phyloP scores from a whole-genome alignment of 2,113 vertebrate species.

The Potamarius usumacintae region DNA sequence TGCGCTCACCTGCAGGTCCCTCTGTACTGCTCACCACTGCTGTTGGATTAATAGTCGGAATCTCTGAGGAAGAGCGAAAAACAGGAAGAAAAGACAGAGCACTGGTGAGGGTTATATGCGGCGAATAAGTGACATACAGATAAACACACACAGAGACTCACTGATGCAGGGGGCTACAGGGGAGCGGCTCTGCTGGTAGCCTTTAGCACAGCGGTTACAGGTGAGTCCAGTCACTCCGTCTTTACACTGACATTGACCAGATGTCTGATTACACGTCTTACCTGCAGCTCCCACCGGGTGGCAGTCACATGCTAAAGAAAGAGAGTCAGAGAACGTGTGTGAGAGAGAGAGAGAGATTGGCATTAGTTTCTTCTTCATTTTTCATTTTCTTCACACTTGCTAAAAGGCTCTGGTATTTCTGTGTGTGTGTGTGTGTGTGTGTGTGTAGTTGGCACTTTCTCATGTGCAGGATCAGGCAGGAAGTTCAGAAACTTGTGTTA shows the following conservation, averaged over 20 bases:
- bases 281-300: slow-evolving; percentile 96
- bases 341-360: slow-evolving; percentile 21
- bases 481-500: slow-evolving; percentile 15
- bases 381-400: not conserved
- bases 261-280: slow-evolving; percentile 98
- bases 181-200: slow-evolving; percentile 98
- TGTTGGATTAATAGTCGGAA: slow-evolving; percentile 48
- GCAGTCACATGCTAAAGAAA: slow-evolving; percentile 84
- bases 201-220: slow-evolving; percentile 97
- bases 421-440: slow-evolving; percentile 20
- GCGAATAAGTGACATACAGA: not conserved
- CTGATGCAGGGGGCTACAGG: slow-evolving; percentile 99
- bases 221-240: slow-evolving; percentile 97
- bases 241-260: slow-evolving; percentile 97
- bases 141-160: slow-evolving; percentile 65
- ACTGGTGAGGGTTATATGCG: not conserved
- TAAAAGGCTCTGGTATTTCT: not conserved
- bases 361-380: not conserved
- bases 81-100: not conserved
- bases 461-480: slow-evolving; percentile 9
- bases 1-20: slow-evolving; percentile 36
- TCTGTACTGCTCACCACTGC: slow-evolving; percentile 48
- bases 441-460: slow-evolving; percentile 11
- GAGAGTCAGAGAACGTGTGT: not conserved
- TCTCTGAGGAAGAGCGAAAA: slow-evolving; percentile 34